A percentile compares a stretch with the other conserved stretches of the same genome.
Conservation (phyloP, 1,140 invertebrate genomes). For the Tetragnatha versicolor region DNA sequence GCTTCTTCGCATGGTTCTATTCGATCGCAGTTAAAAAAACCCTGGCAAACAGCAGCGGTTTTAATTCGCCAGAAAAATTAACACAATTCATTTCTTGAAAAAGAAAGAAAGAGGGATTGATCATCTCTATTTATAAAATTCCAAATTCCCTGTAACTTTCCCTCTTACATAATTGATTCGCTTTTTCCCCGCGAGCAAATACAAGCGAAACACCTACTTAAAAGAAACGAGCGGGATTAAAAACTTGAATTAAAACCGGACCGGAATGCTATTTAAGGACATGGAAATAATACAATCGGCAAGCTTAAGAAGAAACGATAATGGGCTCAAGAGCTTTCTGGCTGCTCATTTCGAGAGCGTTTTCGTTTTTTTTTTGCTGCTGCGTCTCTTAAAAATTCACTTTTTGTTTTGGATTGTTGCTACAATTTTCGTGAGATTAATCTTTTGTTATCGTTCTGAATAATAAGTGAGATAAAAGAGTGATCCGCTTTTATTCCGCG, state of each 20-base stretch:
- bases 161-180: conserved; percentile 4
- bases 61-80: background rate
- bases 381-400: background rate
- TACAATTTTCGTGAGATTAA: conserved; percentile 50
- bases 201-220: conserved; percentile 13
- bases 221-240: conserved; percentile 25
- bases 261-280: background rate
- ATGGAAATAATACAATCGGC: conserved; percentile 9
- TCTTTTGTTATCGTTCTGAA: conserved; percentile 51
- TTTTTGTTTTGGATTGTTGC: conserved; percentile 22
- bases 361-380: conserved; percentile 9
- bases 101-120: background rate
- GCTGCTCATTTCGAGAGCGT: background rate
- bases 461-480: conserved; percentile 52
- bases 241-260: conserved; percentile 18
- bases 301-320: background rate
- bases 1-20: too few relatives aligned
- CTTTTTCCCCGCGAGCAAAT: conserved; percentile 2
- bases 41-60: too few relatives aligned
- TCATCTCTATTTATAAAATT: background rate
- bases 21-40: too few relatives aligned
- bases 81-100: background rate
- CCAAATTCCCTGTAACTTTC: conserved; percentile 15
- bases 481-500: conserved; percentile 42
- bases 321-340: conserved; percentile 11